phyloP scores from a whole-genome alignment of 2,888 invertebrate species.

The Auanema freiburgensis region DNA sequence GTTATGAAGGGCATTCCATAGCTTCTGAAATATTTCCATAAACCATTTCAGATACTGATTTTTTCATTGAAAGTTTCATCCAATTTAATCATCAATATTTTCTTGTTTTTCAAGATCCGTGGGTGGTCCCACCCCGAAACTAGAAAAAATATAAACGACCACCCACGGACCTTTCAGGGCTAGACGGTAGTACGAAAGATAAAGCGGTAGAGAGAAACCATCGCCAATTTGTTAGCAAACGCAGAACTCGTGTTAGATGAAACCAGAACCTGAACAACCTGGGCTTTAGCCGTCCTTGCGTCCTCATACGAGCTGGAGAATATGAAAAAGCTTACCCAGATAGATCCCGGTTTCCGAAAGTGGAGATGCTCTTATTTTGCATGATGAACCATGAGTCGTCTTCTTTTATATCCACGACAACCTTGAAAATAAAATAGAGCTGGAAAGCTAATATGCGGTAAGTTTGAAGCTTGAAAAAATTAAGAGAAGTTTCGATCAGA shows the following conservation, averaged over 20 bases:
- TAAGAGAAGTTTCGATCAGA: not conserved
- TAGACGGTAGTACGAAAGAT: slow-evolving; percentile 8
- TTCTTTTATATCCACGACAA: slow-evolving; percentile 37
- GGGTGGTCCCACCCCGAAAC: not conserved
- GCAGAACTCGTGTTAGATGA: slow-evolving; percentile 1
- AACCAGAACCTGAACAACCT: slow-evolving; percentile 12
- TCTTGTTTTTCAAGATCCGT: not conserved
- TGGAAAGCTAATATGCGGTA: not conserved
- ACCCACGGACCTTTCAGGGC: slow-evolving; percentile 19
- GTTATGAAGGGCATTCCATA: not conserved
- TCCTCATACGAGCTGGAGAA: not conserved
- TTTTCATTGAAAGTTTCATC: no score
- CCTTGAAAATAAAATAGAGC: slow-evolving; percentile 19
- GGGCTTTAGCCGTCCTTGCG: no score
- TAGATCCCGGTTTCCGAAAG: not conserved
- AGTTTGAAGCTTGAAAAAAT: not conserved
- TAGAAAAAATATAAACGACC: not conserved
- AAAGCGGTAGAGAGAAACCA: slow-evolving; percentile 9
- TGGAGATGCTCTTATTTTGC: slow-evolving; percentile 5
- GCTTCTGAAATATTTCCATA: not conserved
- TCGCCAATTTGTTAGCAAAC: slow-evolving; percentile 15
- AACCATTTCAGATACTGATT: no score
- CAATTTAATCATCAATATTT: no score
- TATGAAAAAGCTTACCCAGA: slow-evolving; percentile 7
- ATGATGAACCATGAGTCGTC: slow-evolving; percentile 32